Percentiles rank a stretch among this genome's conserved stretches.
These are phyloP conservation scores for Epirrhoe alternata DNA, from an alignment of 2,888 invertebrate species.

Conservation along the genomic window DNA sequence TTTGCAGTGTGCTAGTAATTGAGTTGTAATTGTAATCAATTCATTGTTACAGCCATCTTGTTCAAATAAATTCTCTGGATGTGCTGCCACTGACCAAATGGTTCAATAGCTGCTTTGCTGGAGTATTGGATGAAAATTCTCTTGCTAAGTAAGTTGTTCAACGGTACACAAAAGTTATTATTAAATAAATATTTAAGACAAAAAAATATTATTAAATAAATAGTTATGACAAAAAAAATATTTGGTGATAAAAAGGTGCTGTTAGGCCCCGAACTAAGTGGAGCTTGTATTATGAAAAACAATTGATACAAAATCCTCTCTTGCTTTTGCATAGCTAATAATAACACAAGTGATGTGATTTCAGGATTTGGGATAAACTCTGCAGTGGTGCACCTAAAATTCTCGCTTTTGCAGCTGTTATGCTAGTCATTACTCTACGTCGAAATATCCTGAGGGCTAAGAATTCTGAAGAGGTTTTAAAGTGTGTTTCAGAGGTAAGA, in stretches of 20 bases:
- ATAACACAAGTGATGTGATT: not conserved
- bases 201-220: no score
- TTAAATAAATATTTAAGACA: not conserved
- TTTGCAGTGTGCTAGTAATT: no score
- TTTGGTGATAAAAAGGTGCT: no score
- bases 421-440: constrained; percentile 89
- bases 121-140: constrained; percentile 90
- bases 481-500: constrained; percentile 86
- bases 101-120: constrained; percentile 94
- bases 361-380: constrained; percentile 95
- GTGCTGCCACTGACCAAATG: constrained; percentile 89
- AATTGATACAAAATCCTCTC: no score
- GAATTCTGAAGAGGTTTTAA: constrained; percentile 85
- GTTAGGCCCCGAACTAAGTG: no score
- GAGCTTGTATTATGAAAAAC: no score
- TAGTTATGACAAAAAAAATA: no score
- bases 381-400: constrained; percentile 94
- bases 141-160: constrained; percentile 87
- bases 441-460: constrained; percentile 87
- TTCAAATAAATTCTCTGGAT: constrained; percentile 87
- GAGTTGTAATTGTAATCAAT: not conserved
- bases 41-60: constrained; percentile 83
- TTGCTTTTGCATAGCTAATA: no score
- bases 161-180: not conserved
- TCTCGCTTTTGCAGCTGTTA: constrained; percentile 91